phyloP scores from a whole-genome alignment of 30 jellyfish, hydroid and myxozoan species.

The Catostylus mosaicus region DNA sequence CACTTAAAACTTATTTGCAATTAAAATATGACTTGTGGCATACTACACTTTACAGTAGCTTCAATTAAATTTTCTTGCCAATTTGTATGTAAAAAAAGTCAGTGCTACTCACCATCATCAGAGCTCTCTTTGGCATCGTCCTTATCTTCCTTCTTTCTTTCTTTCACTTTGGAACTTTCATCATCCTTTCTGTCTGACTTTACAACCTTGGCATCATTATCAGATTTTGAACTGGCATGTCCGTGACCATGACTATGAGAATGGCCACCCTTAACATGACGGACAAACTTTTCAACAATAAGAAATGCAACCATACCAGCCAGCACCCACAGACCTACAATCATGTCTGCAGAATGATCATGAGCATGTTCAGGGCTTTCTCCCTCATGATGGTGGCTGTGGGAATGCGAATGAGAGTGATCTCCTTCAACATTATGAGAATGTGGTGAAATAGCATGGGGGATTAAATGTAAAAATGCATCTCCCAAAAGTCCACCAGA shows the following conservation, averaged over 20 bases:
- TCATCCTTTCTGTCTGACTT: slow-evolving; percentile 14
- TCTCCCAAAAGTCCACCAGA: slow-evolving; percentile 98
- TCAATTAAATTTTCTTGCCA: no score
- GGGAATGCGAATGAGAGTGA: slow-evolving; percentile 77
- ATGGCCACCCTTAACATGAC: slow-evolving; percentile 97
- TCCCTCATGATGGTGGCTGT: slow-evolving; percentile 79
- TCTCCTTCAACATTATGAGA: slow-evolving; percentile 71
- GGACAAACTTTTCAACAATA: slow-evolving; percentile 91
- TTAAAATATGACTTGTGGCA: no score
- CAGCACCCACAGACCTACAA: slow-evolving; percentile 93
- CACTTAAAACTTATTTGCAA: no score
- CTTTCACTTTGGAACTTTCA: slow-evolving; percentile 21
- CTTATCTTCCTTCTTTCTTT: background rate
- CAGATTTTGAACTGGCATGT: slow-evolving; percentile 30
- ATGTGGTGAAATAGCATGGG: slow-evolving; percentile 97
- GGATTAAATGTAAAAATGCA: slow-evolving; percentile 94
- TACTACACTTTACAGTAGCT: no score
- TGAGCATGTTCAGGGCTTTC: slow-evolving; percentile 76
- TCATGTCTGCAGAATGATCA: slow-evolving; percentile 94
- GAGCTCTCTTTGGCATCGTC: background rate
- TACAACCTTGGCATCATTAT: slow-evolving; percentile 29
- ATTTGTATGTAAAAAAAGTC: background rate
- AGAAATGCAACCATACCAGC: slow-evolving; percentile 93
- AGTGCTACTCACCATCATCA: background rate
- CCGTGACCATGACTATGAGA: slow-evolving; percentile 84